Evolutionary conservation across 2,888 invertebrate genomes (phyloP).

Genomic region (Andrena dorsata): DNA sequence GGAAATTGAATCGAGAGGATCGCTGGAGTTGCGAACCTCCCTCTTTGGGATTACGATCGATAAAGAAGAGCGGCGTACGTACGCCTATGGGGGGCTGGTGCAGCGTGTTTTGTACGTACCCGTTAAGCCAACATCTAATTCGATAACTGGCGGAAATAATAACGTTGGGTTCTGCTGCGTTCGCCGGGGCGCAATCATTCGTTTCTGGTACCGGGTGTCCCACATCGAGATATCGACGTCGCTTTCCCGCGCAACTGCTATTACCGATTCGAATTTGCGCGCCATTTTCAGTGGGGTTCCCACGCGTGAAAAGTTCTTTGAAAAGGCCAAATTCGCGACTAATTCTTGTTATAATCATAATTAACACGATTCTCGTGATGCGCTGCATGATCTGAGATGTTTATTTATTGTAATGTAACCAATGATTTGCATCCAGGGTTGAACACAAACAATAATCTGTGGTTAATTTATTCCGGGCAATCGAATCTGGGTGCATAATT

Average conservation of each 20-base stretch:
- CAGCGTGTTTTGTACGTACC: conserved; percentile 68
- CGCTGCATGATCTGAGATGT: too few species aligned
- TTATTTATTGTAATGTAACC: too few species aligned
- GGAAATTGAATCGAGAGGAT: conserved; percentile 31
- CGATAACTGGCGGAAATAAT: conserved; percentile 82
- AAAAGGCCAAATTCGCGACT: too few species aligned
- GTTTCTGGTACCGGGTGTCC: conserved; percentile 73
- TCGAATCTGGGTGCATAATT: too few species aligned
- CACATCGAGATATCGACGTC: conserved; percentile 50
- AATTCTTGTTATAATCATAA: too few species aligned
- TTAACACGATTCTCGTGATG: too few species aligned
- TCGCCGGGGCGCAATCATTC: conserved; percentile 70
- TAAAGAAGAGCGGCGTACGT: conserved; percentile 55
- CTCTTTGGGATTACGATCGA: conserved; percentile 16
- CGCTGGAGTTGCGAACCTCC: conserved; percentile 6
- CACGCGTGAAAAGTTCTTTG: too few species aligned
- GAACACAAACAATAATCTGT: too few species aligned
- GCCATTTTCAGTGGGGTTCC: too few species aligned
- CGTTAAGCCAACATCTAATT: conserved; percentile 82
- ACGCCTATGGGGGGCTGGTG: conserved; percentile 72
- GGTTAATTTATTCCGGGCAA: too few species aligned
- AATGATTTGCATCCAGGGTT: too few species aligned
- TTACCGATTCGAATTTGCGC: background rate
- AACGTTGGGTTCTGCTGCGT: conserved; percentile 75
- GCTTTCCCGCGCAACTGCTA: conserved; percentile 16